A percentile compares a stretch with the other conserved stretches of the same genome.
Evolutionary conservation across 1,140 invertebrate species (phyloP).

Genomic region (Zaprionus gabonicus): DNA sequence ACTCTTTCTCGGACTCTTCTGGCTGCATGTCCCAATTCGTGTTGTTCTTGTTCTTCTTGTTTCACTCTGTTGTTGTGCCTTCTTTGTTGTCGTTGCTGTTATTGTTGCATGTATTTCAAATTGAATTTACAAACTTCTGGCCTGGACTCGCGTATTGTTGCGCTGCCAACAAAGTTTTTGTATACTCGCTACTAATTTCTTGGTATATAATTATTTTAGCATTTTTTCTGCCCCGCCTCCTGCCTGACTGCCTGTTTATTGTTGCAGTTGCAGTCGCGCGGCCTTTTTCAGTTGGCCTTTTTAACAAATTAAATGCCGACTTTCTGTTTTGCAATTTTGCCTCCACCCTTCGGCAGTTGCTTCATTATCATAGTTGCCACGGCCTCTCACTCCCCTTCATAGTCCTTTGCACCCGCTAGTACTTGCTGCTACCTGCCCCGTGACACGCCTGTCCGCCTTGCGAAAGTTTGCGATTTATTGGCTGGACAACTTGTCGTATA

Average conservation of each 20-base stretch:
- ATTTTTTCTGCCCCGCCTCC: constrained; percentile 16
- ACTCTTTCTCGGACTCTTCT: neutral
- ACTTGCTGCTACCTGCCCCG: neutral
- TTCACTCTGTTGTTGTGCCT: neutral
- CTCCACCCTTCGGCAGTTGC: neutral
- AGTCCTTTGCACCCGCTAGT: neutral
- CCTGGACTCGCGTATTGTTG: constrained; percentile 45
- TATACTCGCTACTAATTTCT: constrained; percentile 74
- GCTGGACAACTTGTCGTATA: constrained; percentile 44
- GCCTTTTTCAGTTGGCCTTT: constrained; percentile 69
- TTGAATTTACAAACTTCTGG: constrained; percentile 77
- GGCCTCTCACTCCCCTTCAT: neutral
- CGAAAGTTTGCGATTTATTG: constrained; percentile 45
- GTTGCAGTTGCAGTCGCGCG: constrained; percentile 22
- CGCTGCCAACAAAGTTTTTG: constrained; percentile 72
- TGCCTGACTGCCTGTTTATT: constrained; percentile 5
- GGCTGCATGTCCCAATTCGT: neutral
- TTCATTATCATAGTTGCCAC: constrained; percentile 34
- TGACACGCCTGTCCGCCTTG: neutral
- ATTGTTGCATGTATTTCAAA: constrained; percentile 77
- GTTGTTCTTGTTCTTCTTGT: constrained; percentile 26
- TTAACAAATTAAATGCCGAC: constrained; percentile 81
- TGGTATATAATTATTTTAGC: constrained; percentile 75
- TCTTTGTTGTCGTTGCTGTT: constrained; percentile 3
- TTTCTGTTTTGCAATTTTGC: constrained; percentile 48